Percentiles rank a stretch among this genome's conserved stretches.
Conservation (phyloP, 2,888 invertebrate genomes). For the Ditylenchus weischeri region DNA sequence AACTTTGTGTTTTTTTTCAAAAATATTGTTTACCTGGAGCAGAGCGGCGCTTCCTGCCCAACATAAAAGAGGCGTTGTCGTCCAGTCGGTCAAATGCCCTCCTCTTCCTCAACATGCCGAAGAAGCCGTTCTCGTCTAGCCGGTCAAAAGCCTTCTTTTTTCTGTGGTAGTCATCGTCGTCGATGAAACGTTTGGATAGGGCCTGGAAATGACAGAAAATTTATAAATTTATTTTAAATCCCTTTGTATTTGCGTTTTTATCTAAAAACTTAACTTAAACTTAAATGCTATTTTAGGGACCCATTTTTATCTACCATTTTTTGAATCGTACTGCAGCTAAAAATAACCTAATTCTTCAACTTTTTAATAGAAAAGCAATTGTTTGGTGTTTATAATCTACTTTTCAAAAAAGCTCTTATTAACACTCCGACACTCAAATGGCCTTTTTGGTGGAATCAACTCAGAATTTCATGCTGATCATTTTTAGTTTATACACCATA, state of each 20-base stretch:
- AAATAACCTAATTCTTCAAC: no score
- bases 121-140: conserved; percentile 34
- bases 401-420: no score
- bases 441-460: no score
- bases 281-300: no score
- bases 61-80: conserved; percentile 12
- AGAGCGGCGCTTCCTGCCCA: conserved; percentile 7
- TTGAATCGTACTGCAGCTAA: no score
- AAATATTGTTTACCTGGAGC: not conserved
- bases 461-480: no score
- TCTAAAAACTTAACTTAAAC: no score
- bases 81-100: conserved; percentile 29
- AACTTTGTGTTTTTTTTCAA: not conserved
- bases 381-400: no score
- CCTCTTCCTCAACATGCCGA: conserved; percentile 30
- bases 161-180: conserved; percentile 24
- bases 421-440: no score
- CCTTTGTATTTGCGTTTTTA: not conserved
- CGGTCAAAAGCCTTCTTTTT: conserved; percentile 38
- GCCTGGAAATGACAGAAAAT: conserved; percentile 39
- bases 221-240: not conserved
- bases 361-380: no score
- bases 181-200: conserved; percentile 34
- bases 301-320: no score
- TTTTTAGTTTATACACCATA: no score